Percentiles rank a stretch among this genome's conserved stretches.
These are phyloP conservation scores for Oncorhynchus gorbuscha DNA, from an alignment of 2,113 vertebrate species.

Conservation along the genomic window DNA sequence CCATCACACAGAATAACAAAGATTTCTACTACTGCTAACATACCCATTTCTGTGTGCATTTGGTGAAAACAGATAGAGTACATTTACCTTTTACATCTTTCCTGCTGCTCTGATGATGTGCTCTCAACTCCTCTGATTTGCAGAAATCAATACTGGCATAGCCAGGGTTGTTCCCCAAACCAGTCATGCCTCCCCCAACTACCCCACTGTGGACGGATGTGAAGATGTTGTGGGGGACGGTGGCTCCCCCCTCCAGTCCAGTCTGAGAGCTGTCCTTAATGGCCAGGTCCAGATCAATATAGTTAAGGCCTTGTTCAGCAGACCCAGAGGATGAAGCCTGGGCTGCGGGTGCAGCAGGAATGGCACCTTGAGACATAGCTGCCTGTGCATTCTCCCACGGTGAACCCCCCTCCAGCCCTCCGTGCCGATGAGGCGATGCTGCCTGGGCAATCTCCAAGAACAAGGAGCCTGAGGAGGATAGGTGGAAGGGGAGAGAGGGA, in stretches of 20 bases:
- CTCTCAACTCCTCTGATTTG: constrained; percentile 72
- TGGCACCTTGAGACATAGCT: constrained; percentile 31
- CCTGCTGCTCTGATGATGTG: constrained; percentile 62
- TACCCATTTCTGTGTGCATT: no score
- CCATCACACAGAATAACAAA: no score
- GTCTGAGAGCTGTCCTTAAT: constrained; percentile 68
- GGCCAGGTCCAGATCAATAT: constrained; percentile 81
- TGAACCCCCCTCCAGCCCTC: constrained; percentile 60
- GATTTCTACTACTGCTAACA: no score
- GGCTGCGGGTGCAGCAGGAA: constrained; percentile 51
- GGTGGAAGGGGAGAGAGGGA: constrained; percentile 50
- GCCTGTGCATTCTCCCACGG: constrained; percentile 63
- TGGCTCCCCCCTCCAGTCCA: constrained; percentile 62
- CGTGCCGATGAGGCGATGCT: constrained; percentile 51
- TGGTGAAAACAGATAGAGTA: background rate
- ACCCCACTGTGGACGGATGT: constrained; percentile 33
- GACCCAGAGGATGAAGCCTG: constrained; percentile 64
- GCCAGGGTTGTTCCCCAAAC: constrained; percentile 45
- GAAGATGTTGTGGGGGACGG: constrained; percentile 57
- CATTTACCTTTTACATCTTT: constrained; percentile 74
- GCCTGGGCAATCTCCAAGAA: constrained; percentile 66
- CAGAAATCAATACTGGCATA: constrained; percentile 84
- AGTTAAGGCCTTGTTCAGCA: constrained; percentile 79
- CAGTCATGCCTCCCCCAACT: constrained; percentile 27
- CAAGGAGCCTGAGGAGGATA: constrained; percentile 59